phyloP scores from a whole-genome alignment of 2,797 vertebrate species.

The Halcyon badia region DNA sequence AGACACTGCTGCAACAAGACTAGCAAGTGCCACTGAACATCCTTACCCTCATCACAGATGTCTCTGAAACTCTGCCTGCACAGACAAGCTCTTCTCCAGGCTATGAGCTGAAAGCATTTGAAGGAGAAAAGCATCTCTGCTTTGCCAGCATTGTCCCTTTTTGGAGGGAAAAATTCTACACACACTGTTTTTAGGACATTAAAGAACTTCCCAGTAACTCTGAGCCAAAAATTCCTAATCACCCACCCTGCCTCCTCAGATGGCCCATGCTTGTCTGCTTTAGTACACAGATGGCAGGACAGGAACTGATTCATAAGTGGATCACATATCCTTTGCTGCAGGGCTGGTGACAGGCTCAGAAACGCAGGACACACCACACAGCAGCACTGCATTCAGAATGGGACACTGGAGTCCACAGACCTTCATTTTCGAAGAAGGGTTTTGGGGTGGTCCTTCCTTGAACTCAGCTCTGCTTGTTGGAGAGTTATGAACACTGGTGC shows the following conservation, averaged over 20 bases:
- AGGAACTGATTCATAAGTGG: constrained; percentile 51
- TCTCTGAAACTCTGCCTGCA: background rate
- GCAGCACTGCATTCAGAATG: background rate
- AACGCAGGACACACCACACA: background rate
- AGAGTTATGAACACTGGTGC: background rate
- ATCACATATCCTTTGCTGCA: constrained; percentile 4
- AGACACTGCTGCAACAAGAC: background rate
- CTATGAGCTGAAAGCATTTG: background rate
- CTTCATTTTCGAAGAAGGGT: background rate
- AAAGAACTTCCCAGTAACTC: constrained; percentile 21
- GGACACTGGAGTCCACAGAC: background rate
- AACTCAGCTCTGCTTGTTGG: background rate
- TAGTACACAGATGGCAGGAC: background rate
- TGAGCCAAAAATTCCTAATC: constrained; percentile 35
- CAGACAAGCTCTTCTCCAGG: background rate
- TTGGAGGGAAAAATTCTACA: background rate
- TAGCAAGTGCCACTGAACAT: background rate
- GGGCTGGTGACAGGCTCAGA: background rate
- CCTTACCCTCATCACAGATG: background rate
- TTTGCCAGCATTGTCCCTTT: constrained; percentile 21
- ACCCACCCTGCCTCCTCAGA: constrained; percentile 31
- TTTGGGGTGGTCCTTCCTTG: background rate
- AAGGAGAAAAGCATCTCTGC: background rate
- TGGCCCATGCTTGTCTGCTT: background rate
- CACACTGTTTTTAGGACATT: background rate